Evolutionary conservation across 2,113 vertebrate genomes (phyloP).

Genomic region (Pachyramphus minor): DNA sequence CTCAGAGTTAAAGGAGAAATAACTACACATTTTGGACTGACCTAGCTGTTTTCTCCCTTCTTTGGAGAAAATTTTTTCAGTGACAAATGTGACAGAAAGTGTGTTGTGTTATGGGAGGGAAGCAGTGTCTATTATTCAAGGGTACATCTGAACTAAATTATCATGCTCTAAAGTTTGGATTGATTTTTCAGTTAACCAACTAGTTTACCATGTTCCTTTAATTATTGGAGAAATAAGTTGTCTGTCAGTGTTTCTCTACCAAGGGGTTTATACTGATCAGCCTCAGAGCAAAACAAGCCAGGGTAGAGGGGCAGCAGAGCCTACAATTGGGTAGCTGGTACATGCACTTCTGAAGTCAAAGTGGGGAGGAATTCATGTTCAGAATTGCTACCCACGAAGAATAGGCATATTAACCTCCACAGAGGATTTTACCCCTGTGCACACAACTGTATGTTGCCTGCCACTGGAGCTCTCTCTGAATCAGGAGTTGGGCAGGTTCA

Average conservation of each 20-base stretch:
- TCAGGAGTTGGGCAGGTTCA: not conserved
- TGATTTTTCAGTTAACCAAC: not conserved
- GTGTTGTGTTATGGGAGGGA: not conserved
- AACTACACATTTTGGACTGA: not conserved
- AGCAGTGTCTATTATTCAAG: not conserved
- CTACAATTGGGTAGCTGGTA: not conserved
- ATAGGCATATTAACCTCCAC: not conserved
- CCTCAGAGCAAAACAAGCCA: not conserved
- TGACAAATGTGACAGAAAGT: slow-evolving; percentile 7
- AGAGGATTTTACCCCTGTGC: not conserved
- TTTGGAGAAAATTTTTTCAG: not conserved
- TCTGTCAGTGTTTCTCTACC: not conserved
- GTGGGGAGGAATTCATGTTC: not conserved
- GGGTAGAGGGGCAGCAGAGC: not conserved
- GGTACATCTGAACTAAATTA: slow-evolving; percentile 38
- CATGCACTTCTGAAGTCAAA: not conserved
- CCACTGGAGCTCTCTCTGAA: accelerated
- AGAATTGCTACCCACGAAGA: not conserved
- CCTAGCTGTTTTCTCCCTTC: not conserved
- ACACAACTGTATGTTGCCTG: not conserved
- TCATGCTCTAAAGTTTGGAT: not conserved
- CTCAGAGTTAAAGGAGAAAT: not conserved
- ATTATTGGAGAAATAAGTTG: not conserved
- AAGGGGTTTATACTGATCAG: not conserved
- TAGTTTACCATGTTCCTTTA: not conserved